Percentiles rank a stretch among this genome's conserved stretches.
Conservation (phyloP, 2,888 invertebrate species). For the Ariolimax columbianus region DNA sequence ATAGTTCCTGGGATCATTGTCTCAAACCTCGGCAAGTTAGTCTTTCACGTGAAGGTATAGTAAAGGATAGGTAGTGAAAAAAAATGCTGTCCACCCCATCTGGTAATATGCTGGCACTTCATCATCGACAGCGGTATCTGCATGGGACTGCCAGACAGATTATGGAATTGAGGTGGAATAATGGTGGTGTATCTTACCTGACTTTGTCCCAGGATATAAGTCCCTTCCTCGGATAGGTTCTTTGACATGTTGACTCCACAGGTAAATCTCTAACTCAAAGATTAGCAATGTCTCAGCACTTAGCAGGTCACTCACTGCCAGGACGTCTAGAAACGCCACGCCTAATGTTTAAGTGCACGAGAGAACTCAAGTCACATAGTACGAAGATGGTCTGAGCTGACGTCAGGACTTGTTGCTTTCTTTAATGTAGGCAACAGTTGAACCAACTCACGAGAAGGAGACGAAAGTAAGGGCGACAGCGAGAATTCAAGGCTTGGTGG, state of each 20-base stretch:
- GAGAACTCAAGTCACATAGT: not conserved
- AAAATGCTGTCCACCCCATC: too few relatives aligned
- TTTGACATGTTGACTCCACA: not conserved
- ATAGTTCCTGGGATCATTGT: too few relatives aligned
- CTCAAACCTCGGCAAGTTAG: too few relatives aligned
- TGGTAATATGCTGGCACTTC: too few relatives aligned
- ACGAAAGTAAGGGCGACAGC: not conserved
- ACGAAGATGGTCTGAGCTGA: not conserved
- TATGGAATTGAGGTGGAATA: too few relatives aligned
- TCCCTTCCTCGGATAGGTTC: not conserved
- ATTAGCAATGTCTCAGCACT: not conserved
- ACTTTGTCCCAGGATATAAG: constrained; percentile 24
- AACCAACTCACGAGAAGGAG: not conserved
- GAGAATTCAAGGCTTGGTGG: not conserved
- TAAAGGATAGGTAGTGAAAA: too few relatives aligned
- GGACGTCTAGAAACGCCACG: not conserved
- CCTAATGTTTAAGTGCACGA: not conserved
- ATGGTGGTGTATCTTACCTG: constrained; percentile 1
- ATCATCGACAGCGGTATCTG: too few relatives aligned
- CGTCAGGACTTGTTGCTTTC: not conserved
- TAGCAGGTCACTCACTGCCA: not conserved
- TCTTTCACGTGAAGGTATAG: too few relatives aligned
- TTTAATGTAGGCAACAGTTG: not conserved
- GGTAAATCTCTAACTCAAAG: not conserved
- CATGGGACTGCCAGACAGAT: too few relatives aligned